These are phyloP conservation scores for Drosophila parvula DNA, from an alignment of 1,140 invertebrate genomes.

Conservation along the genomic window DNA sequence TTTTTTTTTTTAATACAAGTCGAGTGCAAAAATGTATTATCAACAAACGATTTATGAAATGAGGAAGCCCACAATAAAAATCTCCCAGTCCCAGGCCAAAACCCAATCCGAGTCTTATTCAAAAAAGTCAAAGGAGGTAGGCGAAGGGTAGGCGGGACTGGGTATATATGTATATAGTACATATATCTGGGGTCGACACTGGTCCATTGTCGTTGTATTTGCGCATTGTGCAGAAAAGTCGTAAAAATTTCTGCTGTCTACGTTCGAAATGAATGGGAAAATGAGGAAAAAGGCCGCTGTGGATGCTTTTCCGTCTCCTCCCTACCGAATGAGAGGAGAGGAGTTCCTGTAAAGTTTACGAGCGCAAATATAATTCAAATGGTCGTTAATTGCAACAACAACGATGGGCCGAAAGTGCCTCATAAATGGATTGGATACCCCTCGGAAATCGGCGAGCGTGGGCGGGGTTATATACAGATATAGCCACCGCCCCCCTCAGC, in stretches of 20 bases:
- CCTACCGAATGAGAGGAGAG: not conserved
- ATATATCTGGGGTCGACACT: constrained; percentile 34
- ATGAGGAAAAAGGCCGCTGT: constrained; percentile 30
- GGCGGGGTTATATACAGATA: constrained; percentile 60
- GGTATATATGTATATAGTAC: constrained; percentile 9
- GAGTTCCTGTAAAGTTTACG: constrained; percentile 83
- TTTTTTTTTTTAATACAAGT: constrained; percentile 67
- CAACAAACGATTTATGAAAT: constrained; percentile 80
- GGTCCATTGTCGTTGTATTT: constrained; percentile 77
- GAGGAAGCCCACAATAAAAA: constrained; percentile 71
- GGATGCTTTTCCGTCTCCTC: not conserved
- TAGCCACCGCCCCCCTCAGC: not conserved
- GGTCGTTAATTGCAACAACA: constrained; percentile 82
- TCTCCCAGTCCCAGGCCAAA: constrained; percentile 15
- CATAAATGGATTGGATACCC: constrained; percentile 78
- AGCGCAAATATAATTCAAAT: constrained; percentile 84
- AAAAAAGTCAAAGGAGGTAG: constrained; percentile 26
- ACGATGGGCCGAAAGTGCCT: constrained; percentile 73
- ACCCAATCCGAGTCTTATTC: constrained; percentile 10
- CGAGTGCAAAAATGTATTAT: constrained; percentile 62
- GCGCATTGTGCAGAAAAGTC: constrained; percentile 81
- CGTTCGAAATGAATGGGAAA: constrained; percentile 67
- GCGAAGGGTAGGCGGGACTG: constrained; percentile 18
- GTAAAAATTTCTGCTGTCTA: constrained; percentile 81
- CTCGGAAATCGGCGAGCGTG: constrained; percentile 14